Evolutionary conservation across 2,888 invertebrate species (phyloP).

Genomic region (Biston stratarius): DNA sequence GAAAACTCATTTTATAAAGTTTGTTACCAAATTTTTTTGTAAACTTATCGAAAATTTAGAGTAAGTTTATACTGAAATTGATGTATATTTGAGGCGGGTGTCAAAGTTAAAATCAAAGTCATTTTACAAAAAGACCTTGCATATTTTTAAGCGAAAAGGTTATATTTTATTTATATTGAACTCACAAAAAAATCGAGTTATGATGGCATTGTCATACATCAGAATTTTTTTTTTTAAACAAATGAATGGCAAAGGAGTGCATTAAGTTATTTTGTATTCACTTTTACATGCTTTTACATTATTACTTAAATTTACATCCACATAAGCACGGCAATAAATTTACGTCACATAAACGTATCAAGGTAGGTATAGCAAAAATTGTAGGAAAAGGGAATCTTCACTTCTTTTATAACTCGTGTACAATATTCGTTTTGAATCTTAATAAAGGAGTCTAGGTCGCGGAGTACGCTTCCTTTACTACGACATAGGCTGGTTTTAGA

Average conservation of each 20-base stretch:
- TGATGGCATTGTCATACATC: no score
- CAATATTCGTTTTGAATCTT: background rate
- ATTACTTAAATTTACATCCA: no score
- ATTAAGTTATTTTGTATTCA: no score
- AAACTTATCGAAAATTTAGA: slow-evolving; percentile 25
- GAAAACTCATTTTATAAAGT: slow-evolving; percentile 28
- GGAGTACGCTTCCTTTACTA: slow-evolving; percentile 50
- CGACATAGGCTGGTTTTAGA: slow-evolving; percentile 66
- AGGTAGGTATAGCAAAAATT: no score
- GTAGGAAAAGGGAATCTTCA: background rate
- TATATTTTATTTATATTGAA: background rate
- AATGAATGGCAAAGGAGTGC: no score
- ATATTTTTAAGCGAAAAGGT: background rate
- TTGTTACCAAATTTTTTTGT: background rate
- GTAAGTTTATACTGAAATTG: background rate
- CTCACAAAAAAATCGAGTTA: no score
- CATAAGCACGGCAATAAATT: no score
- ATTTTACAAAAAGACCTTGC: background rate
- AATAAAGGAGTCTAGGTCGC: background rate
- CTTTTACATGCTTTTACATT: no score
- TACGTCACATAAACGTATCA: no score
- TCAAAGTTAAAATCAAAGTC: slow-evolving; percentile 16
- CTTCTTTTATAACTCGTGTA: no score
- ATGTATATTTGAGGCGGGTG: slow-evolving; percentile 1
- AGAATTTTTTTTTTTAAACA: no score